Percentiles rank a stretch among this genome's conserved stretches.
phyloP scores from a whole-genome alignment of 2,797 vertebrate species.

The Muscicapa striata region DNA sequence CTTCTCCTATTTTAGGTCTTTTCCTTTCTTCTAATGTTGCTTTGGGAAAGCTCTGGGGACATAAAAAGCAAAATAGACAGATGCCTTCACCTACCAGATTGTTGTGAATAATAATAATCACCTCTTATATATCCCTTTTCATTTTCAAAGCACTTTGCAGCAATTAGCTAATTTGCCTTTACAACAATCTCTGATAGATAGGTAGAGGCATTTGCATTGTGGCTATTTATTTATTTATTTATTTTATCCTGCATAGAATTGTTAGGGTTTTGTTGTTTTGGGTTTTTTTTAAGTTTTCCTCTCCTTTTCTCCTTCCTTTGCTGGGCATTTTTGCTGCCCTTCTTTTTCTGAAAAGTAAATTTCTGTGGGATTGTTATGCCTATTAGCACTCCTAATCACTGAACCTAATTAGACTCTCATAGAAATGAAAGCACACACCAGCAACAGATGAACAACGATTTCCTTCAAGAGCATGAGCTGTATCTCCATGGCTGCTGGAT shows the following conservation, averaged over 20 bases:
- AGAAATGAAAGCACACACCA: not conserved
- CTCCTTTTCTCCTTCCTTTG: not conserved
- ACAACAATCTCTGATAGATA: constrained; percentile 52
- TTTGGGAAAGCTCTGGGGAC: constrained; percentile 59
- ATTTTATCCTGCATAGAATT: not conserved
- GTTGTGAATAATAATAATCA: constrained; percentile 73
- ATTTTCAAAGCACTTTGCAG: constrained; percentile 68
- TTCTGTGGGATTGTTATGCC: constrained; percentile 38
- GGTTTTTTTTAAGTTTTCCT: not conserved
- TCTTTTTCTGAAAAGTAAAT: constrained; percentile 21
- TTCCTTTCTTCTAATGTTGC: constrained; percentile 43
- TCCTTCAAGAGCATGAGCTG: not conserved
- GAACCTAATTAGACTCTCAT: constrained; percentile 21
- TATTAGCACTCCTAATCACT: constrained; percentile 28
- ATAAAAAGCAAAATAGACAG: constrained; percentile 64
- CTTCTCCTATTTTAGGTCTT: constrained; percentile 37
- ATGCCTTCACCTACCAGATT: constrained; percentile 71
- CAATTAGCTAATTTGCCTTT: constrained; percentile 71
- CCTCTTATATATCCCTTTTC: constrained; percentile 71
- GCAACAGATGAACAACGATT: constrained; percentile 12
- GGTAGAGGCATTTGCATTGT: constrained; percentile 54
- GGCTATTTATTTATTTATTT: constrained; percentile 20
- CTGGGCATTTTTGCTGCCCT: not conserved
- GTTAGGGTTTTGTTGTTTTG: not conserved
- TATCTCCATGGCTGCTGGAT: not conserved